Conservation (phyloP, 2,888 invertebrate genomes). For the Pachycephus smyrnensis region DNA sequence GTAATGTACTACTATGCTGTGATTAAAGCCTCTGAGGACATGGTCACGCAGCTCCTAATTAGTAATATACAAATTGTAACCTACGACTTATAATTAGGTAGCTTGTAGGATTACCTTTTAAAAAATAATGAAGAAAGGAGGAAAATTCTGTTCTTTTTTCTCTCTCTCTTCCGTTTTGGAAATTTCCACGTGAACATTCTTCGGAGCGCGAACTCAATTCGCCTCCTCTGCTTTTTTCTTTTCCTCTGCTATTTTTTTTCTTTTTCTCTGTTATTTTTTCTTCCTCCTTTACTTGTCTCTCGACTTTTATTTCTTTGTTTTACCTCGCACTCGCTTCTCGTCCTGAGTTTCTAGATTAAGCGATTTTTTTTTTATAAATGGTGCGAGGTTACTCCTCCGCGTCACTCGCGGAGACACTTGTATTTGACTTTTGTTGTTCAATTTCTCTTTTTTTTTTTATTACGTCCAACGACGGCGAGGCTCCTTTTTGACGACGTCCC, state of each 20-base stretch:
- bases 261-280: background rate
- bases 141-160: background rate
- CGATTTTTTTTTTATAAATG: background rate
- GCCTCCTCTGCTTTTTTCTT: slow-evolving; percentile 10
- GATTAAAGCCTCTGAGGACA: slow-evolving; percentile 64
- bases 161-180: background rate
- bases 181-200: background rate
- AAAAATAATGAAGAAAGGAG: background rate
- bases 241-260: slow-evolving; percentile 7
- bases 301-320: background rate
- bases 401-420: background rate
- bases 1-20: slow-evolving; percentile 64
- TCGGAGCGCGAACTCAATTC: background rate
- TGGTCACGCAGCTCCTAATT: slow-evolving; percentile 59
- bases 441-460: background rate
- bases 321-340: background rate
- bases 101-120: slow-evolving; percentile 20
- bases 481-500: background rate
- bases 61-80: slow-evolving; percentile 36
- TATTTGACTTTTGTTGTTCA: background rate
- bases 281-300: background rate
- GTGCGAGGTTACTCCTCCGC: background rate
- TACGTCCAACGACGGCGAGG: background rate
- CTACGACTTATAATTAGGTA: slow-evolving; percentile 16
- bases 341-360: background rate